phyloP scores from a whole-genome alignment of 2,797 vertebrate genomes.

The Peromyscus melanophrys region DNA sequence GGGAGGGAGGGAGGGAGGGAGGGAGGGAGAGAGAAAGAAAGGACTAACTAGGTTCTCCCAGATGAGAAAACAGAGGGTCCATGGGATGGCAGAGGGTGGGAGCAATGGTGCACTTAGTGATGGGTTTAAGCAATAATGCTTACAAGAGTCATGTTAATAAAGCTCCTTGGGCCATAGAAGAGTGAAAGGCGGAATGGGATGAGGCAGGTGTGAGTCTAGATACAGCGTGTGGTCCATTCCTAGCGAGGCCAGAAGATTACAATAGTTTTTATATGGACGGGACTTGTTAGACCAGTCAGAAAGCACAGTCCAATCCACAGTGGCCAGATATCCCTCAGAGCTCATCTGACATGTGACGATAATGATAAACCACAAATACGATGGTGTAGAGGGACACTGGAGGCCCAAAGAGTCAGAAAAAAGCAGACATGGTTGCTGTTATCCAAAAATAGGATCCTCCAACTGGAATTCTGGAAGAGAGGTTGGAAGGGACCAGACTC shows the following conservation, averaged over 20 bases:
- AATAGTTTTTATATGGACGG: neutral
- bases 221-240: neutral
- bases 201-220: neutral
- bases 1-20: neutral
- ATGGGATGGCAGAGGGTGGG: neutral
- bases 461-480: neutral
- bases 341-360: neutral
- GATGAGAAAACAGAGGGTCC: neutral
- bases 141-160: neutral
- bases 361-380: slow-evolving; percentile 64
- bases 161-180: neutral
- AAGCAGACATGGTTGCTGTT: neutral
- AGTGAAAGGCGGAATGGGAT: neutral
- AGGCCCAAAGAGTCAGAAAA: neutral
- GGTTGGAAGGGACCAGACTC: slow-evolving; percentile 4
- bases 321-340: neutral
- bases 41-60: neutral
- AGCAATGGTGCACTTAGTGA: neutral
- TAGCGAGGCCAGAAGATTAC: rapidly evolving
- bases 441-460: slow-evolving; percentile 75
- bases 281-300: neutral
- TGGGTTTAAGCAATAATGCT: neutral
- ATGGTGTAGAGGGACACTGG: neutral
- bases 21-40: neutral
- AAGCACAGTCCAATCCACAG: neutral